Evolutionary conservation across 2,888 invertebrate species (phyloP).

Genomic region (Nemotelus pantherinus): DNA sequence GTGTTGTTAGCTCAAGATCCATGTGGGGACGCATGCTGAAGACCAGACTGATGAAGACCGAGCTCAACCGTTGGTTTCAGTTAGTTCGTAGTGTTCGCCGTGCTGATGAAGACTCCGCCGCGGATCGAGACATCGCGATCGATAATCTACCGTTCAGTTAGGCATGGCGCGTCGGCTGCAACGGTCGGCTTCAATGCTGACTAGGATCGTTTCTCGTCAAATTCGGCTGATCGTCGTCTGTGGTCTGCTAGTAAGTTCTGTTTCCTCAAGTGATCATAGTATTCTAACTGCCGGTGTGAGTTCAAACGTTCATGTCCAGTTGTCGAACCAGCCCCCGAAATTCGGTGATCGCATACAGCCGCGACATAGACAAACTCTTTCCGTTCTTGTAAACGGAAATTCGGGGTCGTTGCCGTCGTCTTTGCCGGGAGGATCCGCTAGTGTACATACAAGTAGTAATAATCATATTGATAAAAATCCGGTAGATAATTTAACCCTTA

Average conservation of each 20-base stretch:
- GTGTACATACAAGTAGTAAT: constrained; percentile 52
- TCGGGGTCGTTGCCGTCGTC: not conserved
- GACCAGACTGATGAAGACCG: not conserved
- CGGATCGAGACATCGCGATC: constrained; percentile 14
- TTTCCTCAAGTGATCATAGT: constrained; percentile 12
- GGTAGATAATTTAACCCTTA: constrained; percentile 54
- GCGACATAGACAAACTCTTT: constrained; percentile 56
- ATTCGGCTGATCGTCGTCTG: constrained; percentile 7
- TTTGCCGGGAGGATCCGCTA: constrained; percentile 33
- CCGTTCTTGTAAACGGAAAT: constrained; percentile 6
- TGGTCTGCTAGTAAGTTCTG: constrained; percentile 26
- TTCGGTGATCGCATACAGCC: constrained; percentile 61
- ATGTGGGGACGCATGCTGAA: not conserved
- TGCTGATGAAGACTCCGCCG: constrained; percentile 37
- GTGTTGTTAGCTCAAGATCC: not conserved
- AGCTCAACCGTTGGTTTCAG: constrained; percentile 7
- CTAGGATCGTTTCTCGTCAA: constrained; percentile 46
- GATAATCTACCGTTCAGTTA: constrained; percentile 54
- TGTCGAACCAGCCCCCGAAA: constrained; percentile 52
- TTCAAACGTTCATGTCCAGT: constrained; percentile 3
- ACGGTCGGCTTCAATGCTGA: constrained; percentile 57
- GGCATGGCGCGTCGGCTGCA: constrained; percentile 61
- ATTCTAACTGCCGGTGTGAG: constrained; percentile 13
- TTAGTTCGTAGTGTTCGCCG: constrained; percentile 1
- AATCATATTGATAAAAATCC: constrained; percentile 56